Conservation (phyloP, 2,113 vertebrate species). For the Zootoca vivipara region DNA sequence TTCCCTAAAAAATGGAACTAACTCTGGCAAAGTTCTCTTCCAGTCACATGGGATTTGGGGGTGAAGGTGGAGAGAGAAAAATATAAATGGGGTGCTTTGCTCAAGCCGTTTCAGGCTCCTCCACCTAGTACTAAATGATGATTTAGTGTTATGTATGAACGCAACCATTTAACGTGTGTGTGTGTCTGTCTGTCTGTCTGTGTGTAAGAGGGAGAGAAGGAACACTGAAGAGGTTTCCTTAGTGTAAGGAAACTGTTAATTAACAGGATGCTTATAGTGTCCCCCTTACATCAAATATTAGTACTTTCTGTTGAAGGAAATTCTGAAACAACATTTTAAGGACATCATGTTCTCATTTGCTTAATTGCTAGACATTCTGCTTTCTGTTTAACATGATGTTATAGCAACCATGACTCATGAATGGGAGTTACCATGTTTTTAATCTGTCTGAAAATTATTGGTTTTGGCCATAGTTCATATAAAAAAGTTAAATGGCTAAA, state of each 20-base stretch:
- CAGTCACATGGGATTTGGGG: neutral
- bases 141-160: neutral
- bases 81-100: neutral
- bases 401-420: constrained; percentile 49
- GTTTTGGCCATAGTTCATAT: constrained; percentile 48
- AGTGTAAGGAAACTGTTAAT: neutral
- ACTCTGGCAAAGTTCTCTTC: neutral
- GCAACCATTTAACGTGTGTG: neutral
- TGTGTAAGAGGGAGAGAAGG: neutral
- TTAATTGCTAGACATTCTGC: constrained; percentile 55
- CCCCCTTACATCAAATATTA: neutral
- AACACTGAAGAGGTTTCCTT: neutral
- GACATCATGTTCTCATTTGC: constrained; percentile 46
- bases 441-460: constrained; percentile 49
- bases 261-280: neutral
- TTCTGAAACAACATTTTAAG: neutral
- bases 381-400: constrained; percentile 61
- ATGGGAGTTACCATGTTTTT: constrained; percentile 64
- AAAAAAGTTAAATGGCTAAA: constrained; percentile 46
- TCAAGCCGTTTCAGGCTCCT: neutral
- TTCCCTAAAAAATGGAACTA: neutral
- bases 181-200: neutral
- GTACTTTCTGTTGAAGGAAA: neutral
- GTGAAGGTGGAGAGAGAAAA: neutral
- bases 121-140: too few species aligned